phyloP scores from a whole-genome alignment of 2,888 invertebrate genomes.

The Lycia hirtaria region DNA sequence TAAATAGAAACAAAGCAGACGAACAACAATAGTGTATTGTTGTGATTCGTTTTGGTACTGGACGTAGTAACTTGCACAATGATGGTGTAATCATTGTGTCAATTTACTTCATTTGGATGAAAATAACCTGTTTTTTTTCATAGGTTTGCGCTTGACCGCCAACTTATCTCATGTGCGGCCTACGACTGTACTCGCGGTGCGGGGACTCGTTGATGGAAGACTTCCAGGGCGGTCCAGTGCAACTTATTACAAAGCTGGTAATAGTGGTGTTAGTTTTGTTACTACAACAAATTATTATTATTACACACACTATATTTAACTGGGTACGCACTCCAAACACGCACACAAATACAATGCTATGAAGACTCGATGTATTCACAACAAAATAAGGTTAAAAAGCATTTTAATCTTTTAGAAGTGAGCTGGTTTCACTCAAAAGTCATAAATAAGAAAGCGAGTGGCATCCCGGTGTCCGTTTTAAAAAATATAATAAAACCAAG shows the following conservation, averaged over 20 bases:
- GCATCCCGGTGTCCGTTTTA: conserved; percentile 27
- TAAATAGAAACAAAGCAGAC: conserved; percentile 21
- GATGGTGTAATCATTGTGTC: not conserved
- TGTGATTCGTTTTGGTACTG: conserved; percentile 14
- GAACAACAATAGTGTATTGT: conserved; percentile 22
- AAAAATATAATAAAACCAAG: conserved; percentile 40
- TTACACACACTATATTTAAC: no score
- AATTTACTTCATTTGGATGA: no score
- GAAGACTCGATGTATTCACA: not conserved
- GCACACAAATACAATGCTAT: not conserved
- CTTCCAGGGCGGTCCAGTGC: no score
- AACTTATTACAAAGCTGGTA: no score
- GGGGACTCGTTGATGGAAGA: no score
- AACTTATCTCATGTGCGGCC: no score
- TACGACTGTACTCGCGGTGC: no score
- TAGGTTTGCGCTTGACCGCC: no score
- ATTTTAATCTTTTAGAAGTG: conserved; percentile 4
- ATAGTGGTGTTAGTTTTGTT: no score
- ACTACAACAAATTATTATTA: no score
- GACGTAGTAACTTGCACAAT: conserved; percentile 9
- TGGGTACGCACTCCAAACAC: no score
- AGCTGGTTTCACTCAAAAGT: conserved; percentile 7
- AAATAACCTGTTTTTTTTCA: no score
- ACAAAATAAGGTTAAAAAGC: not conserved
- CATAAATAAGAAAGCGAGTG: conserved; percentile 35